A percentile compares a stretch with the other conserved stretches of the same genome.
Conservation (phyloP, 2,113 vertebrate genomes). For the Serranochromis macrocephalus region DNA sequence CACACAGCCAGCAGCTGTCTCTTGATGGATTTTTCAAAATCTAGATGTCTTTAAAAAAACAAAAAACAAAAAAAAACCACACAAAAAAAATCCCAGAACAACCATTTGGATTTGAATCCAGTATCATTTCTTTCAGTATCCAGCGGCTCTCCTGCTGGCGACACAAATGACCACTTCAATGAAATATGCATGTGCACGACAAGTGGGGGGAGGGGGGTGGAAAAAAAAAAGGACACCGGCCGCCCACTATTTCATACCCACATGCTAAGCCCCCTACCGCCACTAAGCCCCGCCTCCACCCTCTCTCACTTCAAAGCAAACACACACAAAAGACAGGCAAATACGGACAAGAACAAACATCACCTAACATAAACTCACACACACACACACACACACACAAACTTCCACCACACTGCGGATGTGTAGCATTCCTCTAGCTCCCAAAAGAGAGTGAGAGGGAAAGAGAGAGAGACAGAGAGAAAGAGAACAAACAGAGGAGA, state of each 20-base stretch:
- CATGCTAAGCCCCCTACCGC: not conserved
- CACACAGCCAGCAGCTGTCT: constrained; percentile 4
- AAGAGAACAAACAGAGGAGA: constrained; percentile 35
- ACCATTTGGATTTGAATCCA: not conserved
- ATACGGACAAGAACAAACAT: constrained; percentile 11
- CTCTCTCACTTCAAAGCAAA: constrained; percentile 19
- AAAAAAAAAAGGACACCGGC: constrained; percentile 25
- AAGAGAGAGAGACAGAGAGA: not conserved
- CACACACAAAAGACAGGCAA: constrained; percentile 22
- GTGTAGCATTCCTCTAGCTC: constrained; percentile 58
- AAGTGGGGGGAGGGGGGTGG: not conserved
- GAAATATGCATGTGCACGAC: constrained; percentile 43
- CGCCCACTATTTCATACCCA: constrained; percentile 16
- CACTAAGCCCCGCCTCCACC: not conserved
- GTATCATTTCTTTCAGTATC: not conserved
- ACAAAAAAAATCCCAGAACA: not conserved
- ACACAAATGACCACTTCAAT: constrained; percentile 40
- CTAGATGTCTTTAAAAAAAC: not conserved
- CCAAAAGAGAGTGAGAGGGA: not conserved
- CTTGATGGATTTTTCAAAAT: not conserved
- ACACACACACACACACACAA: not conserved
- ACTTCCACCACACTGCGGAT: constrained; percentile 25
- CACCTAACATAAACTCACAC: not conserved
- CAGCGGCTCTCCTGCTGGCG: not conserved
- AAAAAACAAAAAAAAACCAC: accelerated